phyloP scores from a whole-genome alignment of 30 jellyfish, hydroid and myxozoan genomes.

The Cassiopea andromeda region DNA sequence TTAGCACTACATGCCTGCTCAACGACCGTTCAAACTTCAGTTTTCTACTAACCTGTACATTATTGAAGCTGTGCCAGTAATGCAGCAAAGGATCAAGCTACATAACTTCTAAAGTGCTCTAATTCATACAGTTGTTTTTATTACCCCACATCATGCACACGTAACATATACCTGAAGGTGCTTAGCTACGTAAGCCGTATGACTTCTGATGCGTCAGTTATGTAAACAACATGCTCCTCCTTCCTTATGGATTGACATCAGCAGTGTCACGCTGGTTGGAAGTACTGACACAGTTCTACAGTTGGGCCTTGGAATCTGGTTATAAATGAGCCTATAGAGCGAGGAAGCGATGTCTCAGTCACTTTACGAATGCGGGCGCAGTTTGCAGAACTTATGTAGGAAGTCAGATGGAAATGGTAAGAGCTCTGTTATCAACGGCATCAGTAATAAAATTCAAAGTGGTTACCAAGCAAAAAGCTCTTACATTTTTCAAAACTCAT shows the following conservation, averaged over 20 bases:
- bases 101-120: too few species aligned
- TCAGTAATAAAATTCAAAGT: background rate
- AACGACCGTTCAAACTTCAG: too few species aligned
- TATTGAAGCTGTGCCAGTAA: too few species aligned
- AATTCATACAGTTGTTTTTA: too few species aligned
- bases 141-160: too few species aligned
- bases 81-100: too few species aligned
- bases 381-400: background rate
- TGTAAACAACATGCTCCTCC: background rate
- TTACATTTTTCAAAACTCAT: too few species aligned
- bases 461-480: background rate
- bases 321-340: background rate
- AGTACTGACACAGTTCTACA: background rate
- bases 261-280: background rate
- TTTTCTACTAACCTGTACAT: too few species aligned
- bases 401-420: background rate
- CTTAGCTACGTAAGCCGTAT: conserved; percentile 1
- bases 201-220: background rate
- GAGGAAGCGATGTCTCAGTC: background rate
- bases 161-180: background rate
- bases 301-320: background rate
- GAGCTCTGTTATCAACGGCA: background rate
- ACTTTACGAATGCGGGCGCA: background rate
- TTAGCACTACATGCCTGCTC: too few species aligned
- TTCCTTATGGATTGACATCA: background rate